phyloP scores from a whole-genome alignment of 2,888 invertebrate species.

The Oscheius sp. region DNA sequence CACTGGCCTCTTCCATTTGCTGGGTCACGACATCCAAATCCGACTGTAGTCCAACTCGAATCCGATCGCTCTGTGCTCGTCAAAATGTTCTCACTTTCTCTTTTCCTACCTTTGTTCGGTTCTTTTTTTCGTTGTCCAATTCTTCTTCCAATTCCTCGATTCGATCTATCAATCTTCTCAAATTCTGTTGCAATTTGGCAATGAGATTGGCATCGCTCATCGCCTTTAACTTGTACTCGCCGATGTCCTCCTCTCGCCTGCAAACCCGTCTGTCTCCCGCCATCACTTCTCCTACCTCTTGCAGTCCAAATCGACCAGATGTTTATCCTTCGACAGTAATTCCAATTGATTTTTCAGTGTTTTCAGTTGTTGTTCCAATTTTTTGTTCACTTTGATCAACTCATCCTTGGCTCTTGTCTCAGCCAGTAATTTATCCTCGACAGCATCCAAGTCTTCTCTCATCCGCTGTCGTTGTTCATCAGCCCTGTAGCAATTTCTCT shows the following conservation, averaged over 20 bases:
- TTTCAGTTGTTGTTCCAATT: conserved; percentile 95
- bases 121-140: conserved; percentile 93
- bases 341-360: conserved; percentile 95
- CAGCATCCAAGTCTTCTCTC: conserved; percentile 51
- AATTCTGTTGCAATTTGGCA: conserved; percentile 82
- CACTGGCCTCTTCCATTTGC: conserved; percentile 97
- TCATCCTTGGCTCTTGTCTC: conserved; percentile 64
- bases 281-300: conserved; percentile 78
- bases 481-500: conserved; percentile 28
- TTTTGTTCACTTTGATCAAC: conserved; percentile 77
- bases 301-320: conserved; percentile 94
- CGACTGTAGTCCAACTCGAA: conserved; percentile 90
- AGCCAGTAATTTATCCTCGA: conserved; percentile 56
- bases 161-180: conserved; percentile 46
- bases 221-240: conserved; percentile 86
- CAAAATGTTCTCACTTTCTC: background rate
- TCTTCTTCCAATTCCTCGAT: conserved; percentile 99
- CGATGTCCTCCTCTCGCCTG: conserved; percentile 94
- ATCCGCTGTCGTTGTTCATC: conserved; percentile 55
- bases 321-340: conserved; percentile 95
- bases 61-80: conserved; percentile 52
- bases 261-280: background rate
- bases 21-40: conserved; percentile 96
- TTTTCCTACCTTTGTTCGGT: conserved; percentile 47
- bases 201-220: conserved; percentile 98